Conservation (phyloP, 2,113 vertebrate species). For the Dunckerocampus dactyliophorus region DNA sequence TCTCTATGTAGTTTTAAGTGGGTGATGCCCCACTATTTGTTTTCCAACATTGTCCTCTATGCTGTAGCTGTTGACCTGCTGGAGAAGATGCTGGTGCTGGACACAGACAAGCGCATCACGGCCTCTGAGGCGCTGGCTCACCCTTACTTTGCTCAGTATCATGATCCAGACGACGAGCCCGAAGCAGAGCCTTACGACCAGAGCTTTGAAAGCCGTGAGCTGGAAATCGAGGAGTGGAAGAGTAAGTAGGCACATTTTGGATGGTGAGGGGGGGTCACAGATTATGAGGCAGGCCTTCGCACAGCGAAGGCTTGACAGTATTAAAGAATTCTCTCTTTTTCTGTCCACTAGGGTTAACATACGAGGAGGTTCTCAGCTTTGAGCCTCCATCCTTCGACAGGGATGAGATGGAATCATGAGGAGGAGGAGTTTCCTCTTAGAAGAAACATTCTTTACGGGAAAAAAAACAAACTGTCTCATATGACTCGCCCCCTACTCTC, state of each 20-base stretch:
- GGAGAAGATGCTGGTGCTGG: conserved; percentile 97
- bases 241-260: conserved; percentile 72
- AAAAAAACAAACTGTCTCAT: conserved; percentile 44
- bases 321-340: conserved; percentile 1
- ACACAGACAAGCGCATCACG: conserved; percentile 94
- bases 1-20: no score
- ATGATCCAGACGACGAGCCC: conserved; percentile 93
- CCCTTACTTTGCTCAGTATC: conserved; percentile 91
- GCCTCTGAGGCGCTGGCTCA: conserved; percentile 91
- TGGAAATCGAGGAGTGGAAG: conserved; percentile 97
- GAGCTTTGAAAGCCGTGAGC: conserved; percentile 95
- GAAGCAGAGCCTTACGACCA: conserved; percentile 96
- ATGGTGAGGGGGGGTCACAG: no score
- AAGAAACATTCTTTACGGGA: conserved; percentile 46
- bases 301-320: no score
- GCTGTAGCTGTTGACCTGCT: conserved; percentile 88
- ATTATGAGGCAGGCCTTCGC: background rate
- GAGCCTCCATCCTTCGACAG: conserved; percentile 84
- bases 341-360: conserved; percentile 81
- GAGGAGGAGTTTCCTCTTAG: conserved; percentile 15
- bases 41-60: no score
- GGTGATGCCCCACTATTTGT: no score
- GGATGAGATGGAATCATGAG: conserved; percentile 97
- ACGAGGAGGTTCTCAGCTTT: conserved; percentile 91
- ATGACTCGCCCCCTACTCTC: conserved; percentile 42